Base-by-base conservation (phyloP, 2,797 vertebrate genomes). In the Coregonus ussuriensis region DNA sequence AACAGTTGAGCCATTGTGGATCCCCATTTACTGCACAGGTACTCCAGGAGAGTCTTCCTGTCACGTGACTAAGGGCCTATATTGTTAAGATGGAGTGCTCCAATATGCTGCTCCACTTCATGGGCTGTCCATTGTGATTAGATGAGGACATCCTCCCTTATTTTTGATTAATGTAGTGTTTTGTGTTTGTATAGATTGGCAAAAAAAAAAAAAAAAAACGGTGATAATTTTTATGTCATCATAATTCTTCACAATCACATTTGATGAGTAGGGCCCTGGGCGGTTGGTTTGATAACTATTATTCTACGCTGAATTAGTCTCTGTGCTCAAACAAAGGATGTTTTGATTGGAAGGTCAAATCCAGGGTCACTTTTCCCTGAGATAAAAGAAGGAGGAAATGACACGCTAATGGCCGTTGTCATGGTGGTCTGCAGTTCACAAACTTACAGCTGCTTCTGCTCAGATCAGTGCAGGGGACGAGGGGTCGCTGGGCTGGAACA, bases 341-440 rank as follows among this genome's bases (percentile, higher is more conserved):
- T 96, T 95, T 95, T 96, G 93, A 96, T 95, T 94, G 92, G 90
- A 92, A 94, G 92, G 92, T 95, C 93, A 93, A 84, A 85, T 82
- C 83, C 85, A 85, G 87, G 93, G 93, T 94, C 92, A 87, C 91
- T 94, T 83, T 93, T 94, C 91, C 93, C 93, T 94, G 91, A 91
- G 93, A 94, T 95, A 94, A 94, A 94, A 93, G 83, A 93, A 92
- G 88, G 6, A 7, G 56, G 92, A 95, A 95, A 94, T 94, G 93
- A 94, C 93, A 93, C 93, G 91, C 94, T 94, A 95, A 94, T 93
- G 92, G 91, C 87, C 88, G 87, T 81, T 91, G 87, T 89, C 85
- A 91, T 76, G 90, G 92, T 95, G 94, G 93, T 94, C 94, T 84
- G 79, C 80, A 84, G 84, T 77, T 82, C 54, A 84, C 91, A 86